phyloP scores from a whole-genome alignment of 2,797 vertebrate species.

The Sebastes taczanowskii region DNA sequence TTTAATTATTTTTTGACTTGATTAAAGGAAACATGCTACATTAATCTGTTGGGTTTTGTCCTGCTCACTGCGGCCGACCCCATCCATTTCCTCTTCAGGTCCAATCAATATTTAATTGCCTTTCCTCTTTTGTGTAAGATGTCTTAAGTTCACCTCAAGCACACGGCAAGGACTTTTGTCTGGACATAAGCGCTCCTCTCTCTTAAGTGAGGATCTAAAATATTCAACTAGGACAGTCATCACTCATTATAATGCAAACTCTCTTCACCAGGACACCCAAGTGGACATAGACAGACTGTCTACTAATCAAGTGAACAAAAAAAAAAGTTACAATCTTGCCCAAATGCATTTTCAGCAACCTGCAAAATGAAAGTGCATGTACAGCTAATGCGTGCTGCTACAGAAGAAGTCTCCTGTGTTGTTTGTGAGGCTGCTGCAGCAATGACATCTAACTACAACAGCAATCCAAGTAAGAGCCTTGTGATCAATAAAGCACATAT shows the following conservation, averaged over 20 bases:
- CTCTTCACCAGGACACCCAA: background rate
- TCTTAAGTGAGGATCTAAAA: slow-evolving; percentile 14
- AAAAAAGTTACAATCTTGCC: background rate
- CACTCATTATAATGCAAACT: slow-evolving; percentile 11
- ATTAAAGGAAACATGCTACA: slow-evolving; percentile 51
- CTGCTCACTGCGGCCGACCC: slow-evolving; percentile 31
- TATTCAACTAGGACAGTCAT: slow-evolving; percentile 31
- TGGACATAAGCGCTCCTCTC: slow-evolving; percentile 16
- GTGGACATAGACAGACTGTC: background rate
- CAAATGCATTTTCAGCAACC: background rate
- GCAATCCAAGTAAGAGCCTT: slow-evolving; percentile 54
- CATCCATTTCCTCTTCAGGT: slow-evolving; percentile 38
- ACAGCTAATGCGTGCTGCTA: background rate
- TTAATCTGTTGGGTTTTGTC: slow-evolving; percentile 45
- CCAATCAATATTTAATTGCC: slow-evolving; percentile 67
- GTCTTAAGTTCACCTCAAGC: slow-evolving; percentile 42
- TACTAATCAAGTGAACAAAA: background rate
- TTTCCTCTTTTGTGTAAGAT: slow-evolving; percentile 37
- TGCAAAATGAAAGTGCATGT: background rate
- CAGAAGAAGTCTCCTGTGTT: background rate
- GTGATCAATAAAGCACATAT: slow-evolving; percentile 66
- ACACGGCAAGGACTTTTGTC: slow-evolving; percentile 37
- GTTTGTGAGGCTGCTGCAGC: slow-evolving; percentile 23
- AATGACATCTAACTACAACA: slow-evolving; percentile 39
- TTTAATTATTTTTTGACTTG: slow-evolving; percentile 31